Conservation (phyloP, 2,797 vertebrate species). For the Artibeus jamaicensis region DNA sequence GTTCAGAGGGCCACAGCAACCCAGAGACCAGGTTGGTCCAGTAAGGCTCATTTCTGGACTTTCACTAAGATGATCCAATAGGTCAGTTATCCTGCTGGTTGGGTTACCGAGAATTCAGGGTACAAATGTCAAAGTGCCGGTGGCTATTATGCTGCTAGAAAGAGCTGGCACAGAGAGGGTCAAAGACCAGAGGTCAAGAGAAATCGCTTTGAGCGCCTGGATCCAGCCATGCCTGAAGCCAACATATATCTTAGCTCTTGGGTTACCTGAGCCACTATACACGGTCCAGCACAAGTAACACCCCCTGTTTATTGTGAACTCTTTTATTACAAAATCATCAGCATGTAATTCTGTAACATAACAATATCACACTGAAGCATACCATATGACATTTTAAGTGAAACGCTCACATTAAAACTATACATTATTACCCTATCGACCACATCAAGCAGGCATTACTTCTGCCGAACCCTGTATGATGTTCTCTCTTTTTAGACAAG, state of each 20-base stretch:
- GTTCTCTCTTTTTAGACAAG: not conserved
- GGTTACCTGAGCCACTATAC: not conserved
- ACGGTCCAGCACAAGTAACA: too few relatives aligned
- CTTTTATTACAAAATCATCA: too few relatives aligned
- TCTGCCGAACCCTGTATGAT: too few relatives aligned
- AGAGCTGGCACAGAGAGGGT: not conserved
- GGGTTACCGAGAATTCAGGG: not conserved
- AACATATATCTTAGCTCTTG: not conserved
- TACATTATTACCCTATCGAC: too few relatives aligned
- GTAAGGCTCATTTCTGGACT: not conserved
- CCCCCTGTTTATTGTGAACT: too few relatives aligned
- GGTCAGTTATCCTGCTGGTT: not conserved
- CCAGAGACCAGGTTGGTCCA: not conserved
- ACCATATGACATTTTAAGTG: too few relatives aligned
- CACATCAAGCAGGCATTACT: too few relatives aligned
- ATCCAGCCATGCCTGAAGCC: not conserved
- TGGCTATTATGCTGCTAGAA: not conserved
- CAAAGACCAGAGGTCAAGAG: not conserved
- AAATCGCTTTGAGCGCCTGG: not conserved
- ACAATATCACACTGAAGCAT: too few relatives aligned
- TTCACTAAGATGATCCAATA: rapidly evolving
- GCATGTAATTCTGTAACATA: too few relatives aligned
- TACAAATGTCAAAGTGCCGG: not conserved
- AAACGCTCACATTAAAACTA: too few relatives aligned
- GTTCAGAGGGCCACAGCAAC: not conserved